phyloP scores from a whole-genome alignment of 2,113 vertebrate species.

The Potamarius usumacintae region DNA sequence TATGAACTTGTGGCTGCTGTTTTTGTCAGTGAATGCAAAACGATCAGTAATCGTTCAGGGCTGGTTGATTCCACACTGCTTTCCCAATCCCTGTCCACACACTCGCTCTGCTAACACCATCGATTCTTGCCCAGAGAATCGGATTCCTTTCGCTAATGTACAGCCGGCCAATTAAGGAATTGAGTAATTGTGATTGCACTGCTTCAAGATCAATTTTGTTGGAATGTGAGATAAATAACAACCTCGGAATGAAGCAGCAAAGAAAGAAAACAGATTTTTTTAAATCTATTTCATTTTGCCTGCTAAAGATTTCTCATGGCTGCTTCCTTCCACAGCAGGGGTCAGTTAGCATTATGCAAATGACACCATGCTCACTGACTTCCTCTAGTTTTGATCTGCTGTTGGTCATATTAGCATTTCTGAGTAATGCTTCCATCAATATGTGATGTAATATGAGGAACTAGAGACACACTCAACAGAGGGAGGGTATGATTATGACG shows the following conservation, averaged over 20 bases:
- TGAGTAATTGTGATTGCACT: constrained; percentile 99
- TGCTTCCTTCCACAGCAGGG: constrained; percentile 28
- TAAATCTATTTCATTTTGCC: constrained; percentile 34
- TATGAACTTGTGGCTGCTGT: constrained; percentile 49
- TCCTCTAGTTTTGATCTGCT: constrained; percentile 2
- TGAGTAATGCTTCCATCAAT: not conserved
- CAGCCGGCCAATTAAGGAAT: constrained; percentile 97
- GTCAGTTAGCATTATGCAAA: constrained; percentile 36
- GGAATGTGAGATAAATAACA: constrained; percentile 68
- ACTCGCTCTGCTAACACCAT: constrained; percentile 89
- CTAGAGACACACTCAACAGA: not conserved
- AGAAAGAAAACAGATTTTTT: constrained; percentile 46
- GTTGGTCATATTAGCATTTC: constrained; percentile 13
- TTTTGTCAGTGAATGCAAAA: constrained; percentile 76
- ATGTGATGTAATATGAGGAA: not conserved
- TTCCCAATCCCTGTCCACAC: constrained; percentile 78
- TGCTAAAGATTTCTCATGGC: constrained; percentile 34
- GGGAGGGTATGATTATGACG: not conserved
- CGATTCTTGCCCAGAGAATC: constrained; percentile 87
- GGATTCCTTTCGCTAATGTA: constrained; percentile 96
- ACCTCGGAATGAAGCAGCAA: constrained; percentile 40
- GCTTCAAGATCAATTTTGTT: constrained; percentile 94
- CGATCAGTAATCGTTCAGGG: constrained; percentile 76
- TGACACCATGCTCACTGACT: not conserved
- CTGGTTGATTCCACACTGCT: constrained; percentile 86